A percentile compares a stretch with the other conserved stretches of the same genome.
Conservation (phyloP, 2,797 vertebrate species). For the Gobio occitaniae region DNA sequence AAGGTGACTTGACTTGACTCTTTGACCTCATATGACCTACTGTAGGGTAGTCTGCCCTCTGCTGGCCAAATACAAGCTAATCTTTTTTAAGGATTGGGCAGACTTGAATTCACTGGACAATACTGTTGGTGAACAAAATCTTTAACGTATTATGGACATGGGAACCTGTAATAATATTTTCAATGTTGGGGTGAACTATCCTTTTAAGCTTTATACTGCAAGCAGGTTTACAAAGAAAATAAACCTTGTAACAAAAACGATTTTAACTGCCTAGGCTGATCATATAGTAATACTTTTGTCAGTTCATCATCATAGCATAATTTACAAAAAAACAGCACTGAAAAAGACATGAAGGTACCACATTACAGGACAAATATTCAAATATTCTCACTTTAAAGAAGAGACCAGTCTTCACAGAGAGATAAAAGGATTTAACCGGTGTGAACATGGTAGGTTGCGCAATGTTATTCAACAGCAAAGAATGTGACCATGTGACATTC, state of each 20-base stretch:
- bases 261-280: not conserved
- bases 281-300: not conserved
- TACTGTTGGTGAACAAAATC: not conserved
- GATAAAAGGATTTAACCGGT: not conserved
- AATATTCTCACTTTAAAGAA: not conserved
- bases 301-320: not conserved
- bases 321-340: not conserved
- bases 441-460: not conserved
- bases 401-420: not conserved
- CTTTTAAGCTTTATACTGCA: not conserved
- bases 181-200: not conserved
- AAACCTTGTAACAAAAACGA: not conserved
- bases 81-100: not conserved
- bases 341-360: not conserved
- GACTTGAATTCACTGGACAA: not conserved
- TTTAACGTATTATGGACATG: not conserved
- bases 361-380: not conserved
- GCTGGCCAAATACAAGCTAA: too few species aligned
- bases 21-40: too few species aligned
- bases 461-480: conserved; percentile 3
- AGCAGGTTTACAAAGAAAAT: not conserved
- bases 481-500: conserved; percentile 12
- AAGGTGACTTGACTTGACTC: too few species aligned
- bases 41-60: too few species aligned
- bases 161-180: not conserved